Evolutionary conservation across 2,113 vertebrate genomes (phyloP), one percentile per base, ranked within the genome.

Genomic region (Chinchilla lanigera): DNA sequence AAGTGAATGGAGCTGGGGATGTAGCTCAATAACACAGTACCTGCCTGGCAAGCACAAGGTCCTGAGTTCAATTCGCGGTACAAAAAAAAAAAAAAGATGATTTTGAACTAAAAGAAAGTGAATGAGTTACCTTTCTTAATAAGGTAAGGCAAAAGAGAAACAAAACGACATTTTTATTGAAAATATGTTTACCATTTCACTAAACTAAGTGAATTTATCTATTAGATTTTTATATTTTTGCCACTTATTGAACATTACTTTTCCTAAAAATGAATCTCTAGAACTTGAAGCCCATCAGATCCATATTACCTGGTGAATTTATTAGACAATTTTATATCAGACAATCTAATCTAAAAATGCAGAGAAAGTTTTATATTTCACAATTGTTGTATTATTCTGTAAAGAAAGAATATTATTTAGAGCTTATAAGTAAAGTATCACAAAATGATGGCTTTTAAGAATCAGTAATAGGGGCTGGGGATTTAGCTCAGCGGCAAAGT

Each of bases 101-200:
- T 58, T 58, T 5, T 58, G 56, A 58, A 58, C 56, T 20, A 22
- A 58, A 8, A 26, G 8, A 61, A 61, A 61, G 10, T 61, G 60
- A 61, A 28, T 77, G 2, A 9, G 2, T 54, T 89, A 80, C 86
- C 5, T 7, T 77, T 93, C 50, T 95, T 47, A 54, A 28, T 82
- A 71, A 80, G 7, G 67, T 63, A 87, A 93, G 7, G 7, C 33
- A 89, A 65, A 28, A 90, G 33, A 87, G 41, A 95, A 80, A 93
- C 24, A 94, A 88, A 90, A 54, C 47, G 26, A 33, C 9, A 30
- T 83, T 89, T 97, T 93, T 63, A 56, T 87, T 95, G 24, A 97
- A 96, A 97, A n/a, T 3, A 56, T 88, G 58, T 90, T 83, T 93
- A 73, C 1, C 54, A 89, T 92, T 28, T 38, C n/a, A 86, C 35